These are phyloP conservation scores for Nerophis ophidion DNA, from an alignment of 2,113 vertebrate species.

Conservation along the genomic window DNA sequence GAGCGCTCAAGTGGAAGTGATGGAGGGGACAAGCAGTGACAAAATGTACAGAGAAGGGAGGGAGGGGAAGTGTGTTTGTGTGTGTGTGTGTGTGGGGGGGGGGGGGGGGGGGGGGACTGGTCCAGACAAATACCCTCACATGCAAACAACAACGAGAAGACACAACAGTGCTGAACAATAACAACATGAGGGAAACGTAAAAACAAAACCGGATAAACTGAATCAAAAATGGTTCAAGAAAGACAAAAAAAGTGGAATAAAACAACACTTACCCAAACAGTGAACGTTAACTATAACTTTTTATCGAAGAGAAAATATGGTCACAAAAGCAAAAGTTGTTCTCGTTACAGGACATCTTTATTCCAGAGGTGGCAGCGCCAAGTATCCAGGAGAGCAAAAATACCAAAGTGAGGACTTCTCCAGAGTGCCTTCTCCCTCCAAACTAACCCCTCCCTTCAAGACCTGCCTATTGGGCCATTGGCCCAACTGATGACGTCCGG, in stretches of 20 bases:
- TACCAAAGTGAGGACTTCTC: constrained; percentile 60
- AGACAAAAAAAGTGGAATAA: constrained; percentile 1
- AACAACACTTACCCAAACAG: constrained; percentile 55
- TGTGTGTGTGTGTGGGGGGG: constrained; percentile 26
- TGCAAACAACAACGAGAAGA: constrained; percentile 59
- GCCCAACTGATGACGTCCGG: constrained; percentile 43
- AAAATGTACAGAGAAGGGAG: constrained; percentile 58
- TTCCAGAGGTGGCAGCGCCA: constrained; percentile 28
- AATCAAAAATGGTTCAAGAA: constrained; percentile 16
- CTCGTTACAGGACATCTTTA: constrained; percentile 33
- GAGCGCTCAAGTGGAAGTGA: constrained; percentile 70
- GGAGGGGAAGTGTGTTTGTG: not conserved
- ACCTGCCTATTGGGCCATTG: constrained; percentile 56
- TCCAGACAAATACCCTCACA: constrained; percentile 65
- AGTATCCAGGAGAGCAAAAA: constrained; percentile 53
- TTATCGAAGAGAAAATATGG: not conserved
- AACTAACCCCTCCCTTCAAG: constrained; percentile 19
- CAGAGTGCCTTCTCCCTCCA: constrained; percentile 42
- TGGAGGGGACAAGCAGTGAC: constrained; percentile 61
- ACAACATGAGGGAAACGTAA: constrained; percentile 32
- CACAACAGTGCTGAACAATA: constrained; percentile 48
- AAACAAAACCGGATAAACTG: constrained; percentile 20
- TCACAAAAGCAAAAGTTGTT: constrained; percentile 21
- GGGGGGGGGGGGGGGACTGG: constrained; percentile 41
- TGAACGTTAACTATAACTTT: constrained; percentile 26